Evolutionary conservation across 37 sponge, comb jelly and placozoan genomes (phyloP).

Genomic region (Geodia barretti): DNA sequence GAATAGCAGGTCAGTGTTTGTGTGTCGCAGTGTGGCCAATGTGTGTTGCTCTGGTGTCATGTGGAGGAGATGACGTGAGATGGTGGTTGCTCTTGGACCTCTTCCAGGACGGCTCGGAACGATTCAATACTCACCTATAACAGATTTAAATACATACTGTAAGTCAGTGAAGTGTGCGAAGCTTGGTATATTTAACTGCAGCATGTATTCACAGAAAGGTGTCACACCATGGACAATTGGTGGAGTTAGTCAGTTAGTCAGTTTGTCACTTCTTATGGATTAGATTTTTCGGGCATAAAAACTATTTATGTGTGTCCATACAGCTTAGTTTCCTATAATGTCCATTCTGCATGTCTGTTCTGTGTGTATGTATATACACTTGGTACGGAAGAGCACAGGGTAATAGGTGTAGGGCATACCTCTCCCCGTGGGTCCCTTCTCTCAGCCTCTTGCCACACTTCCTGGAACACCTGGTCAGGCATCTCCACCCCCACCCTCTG

Average conservation of each 20-base stretch:
- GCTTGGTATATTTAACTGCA: no score
- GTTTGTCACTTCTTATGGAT: not conserved
- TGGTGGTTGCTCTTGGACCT: conserved; percentile 38
- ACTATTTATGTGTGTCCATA: not conserved
- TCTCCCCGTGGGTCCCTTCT: conserved; percentile 71
- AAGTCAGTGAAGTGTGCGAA: no score
- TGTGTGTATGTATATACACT: not conserved
- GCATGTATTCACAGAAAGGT: no score
- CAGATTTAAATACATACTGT: no score
- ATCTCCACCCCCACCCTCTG: conserved; percentile 80
- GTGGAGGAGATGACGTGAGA: not conserved
- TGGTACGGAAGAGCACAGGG: not conserved
- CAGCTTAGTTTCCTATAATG: not conserved
- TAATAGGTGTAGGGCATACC: conserved; percentile 36
- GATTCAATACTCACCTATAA: conserved; percentile 78
- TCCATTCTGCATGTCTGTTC: not conserved
- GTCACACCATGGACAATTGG: no score
- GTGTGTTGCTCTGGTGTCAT: no score
- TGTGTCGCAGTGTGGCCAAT: no score
- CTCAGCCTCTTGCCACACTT: conserved; percentile 84
- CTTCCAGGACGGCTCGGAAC: conserved; percentile 78
- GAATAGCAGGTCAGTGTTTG: no score
- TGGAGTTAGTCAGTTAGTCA: no score
- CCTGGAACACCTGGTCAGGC: conserved; percentile 80
- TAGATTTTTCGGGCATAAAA: not conserved